Evolutionary conservation across 1,140 invertebrate species (phyloP), one percentile per base, ranked within the genome.

Genomic region (Zaprionus camerounensis): DNA sequence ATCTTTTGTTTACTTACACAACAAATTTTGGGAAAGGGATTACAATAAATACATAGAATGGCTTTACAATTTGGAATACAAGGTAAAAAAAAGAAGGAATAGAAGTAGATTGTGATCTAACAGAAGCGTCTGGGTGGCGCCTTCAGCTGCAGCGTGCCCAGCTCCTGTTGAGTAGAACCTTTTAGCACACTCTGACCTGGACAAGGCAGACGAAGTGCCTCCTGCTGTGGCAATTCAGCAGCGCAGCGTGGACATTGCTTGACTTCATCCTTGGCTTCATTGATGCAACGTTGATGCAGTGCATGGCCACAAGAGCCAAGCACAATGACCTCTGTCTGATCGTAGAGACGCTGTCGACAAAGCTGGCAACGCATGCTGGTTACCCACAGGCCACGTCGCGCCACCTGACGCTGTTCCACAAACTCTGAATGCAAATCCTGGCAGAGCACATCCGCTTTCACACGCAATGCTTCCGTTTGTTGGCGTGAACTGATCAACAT

Each of bases 401-500:
- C 81, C 41, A 71, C n/a, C 13, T 28, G 66, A 7, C 78, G 81
- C 1, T 80, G 76, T 28, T 72, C 51, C 0, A 55, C 67, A 7
- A 93, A 91, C 7, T 88, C 63, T 34, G 80, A 72, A 66, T 94
- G 93, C 46, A 94, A 79, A 81, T 94, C 91, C 24, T 92, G 78
- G 63, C 93, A 91, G 15, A 93, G 68, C 9, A 92, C 51, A 41
- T 93, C 92, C 3, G 92, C 82, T 0, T 91, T 92, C 0, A 76
- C 85, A 12, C 84, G 85, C 6, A 94, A 56, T 13, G 94, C 85
- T 24, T 94, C 81, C 4, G 93, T 93, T 69, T 94, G 92, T 57
- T 93, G 92, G 1, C 84, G 78, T 9, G 93, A 94, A 81, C 94
- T 94, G 26, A 88, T 87, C 34, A 94, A 67, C 90, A 94, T 94